phyloP scores from a whole-genome alignment of 2,797 vertebrate species.

The Psittacula derbiana region DNA sequence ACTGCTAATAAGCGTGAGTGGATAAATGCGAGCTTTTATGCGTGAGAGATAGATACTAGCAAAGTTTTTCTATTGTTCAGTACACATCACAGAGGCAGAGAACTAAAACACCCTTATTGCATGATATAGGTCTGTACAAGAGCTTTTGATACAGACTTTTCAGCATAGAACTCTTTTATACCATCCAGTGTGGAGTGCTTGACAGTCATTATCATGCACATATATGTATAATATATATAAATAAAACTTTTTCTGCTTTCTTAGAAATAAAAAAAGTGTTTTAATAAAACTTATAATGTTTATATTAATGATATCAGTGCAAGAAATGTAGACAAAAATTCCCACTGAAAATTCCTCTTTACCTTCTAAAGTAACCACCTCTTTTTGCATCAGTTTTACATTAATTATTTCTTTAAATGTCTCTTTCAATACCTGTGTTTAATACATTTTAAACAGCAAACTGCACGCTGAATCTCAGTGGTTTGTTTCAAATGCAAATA shows the following conservation, averaged over 20 bases:
- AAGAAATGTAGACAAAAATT: not conserved
- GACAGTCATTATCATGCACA: not conserved
- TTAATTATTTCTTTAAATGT: not conserved
- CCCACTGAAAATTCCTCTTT: not conserved
- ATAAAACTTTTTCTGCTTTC: not conserved
- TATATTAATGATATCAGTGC: not conserved
- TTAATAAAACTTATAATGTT: not conserved
- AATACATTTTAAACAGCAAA: not conserved
- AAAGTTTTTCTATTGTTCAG: not conserved
- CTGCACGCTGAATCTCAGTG: not conserved
- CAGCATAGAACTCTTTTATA: not conserved
- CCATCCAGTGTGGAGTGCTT: not conserved
- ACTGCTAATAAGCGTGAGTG: not conserved
- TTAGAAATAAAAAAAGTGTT: not conserved
- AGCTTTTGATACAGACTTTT: not conserved
- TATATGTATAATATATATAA: not conserved
- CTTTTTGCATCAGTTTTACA: not conserved
- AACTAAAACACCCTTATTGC: not conserved
- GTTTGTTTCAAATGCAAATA: not conserved
- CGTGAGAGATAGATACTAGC: fast-evolving
- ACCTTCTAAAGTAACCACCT: not conserved
- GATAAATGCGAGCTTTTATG: not conserved
- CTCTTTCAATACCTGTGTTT: not conserved
- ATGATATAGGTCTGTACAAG: not conserved
- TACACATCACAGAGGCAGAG: not conserved